Conservation (phyloP, 1,140 invertebrate genomes). For the Drosophila ambigua region DNA sequence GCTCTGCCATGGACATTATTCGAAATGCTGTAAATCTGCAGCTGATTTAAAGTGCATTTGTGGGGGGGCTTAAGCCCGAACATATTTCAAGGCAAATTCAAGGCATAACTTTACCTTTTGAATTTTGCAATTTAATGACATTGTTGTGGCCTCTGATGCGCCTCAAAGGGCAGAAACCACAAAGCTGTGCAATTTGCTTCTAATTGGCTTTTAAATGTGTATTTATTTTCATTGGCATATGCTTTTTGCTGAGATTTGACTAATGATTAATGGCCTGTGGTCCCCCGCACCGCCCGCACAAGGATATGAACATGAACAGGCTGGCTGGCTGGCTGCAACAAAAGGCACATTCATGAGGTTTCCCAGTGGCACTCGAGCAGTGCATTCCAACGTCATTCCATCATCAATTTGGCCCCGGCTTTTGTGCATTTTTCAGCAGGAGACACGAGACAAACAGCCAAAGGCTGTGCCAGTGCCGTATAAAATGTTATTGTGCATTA, state of each 20-base stretch:
- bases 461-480: slow-evolving; percentile 38
- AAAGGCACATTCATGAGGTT: slow-evolving; percentile 39
- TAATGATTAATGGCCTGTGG: slow-evolving; percentile 59
- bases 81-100: slow-evolving; percentile 1
- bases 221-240: slow-evolving; percentile 25
- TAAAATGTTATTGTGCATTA: slow-evolving; percentile 76
- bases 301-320: not conserved
- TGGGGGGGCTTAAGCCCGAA: slow-evolving; percentile 17
- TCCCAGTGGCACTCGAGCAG: slow-evolving; percentile 37
- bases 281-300: not conserved
- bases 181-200: slow-evolving; percentile 37
- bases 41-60: slow-evolving; percentile 23
- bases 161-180: slow-evolving; percentile 47
- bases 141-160: slow-evolving; percentile 49
- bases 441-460: slow-evolving; percentile 28
- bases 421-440: slow-evolving; percentile 58
- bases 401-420: slow-evolving; percentile 60
- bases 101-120: slow-evolving; percentile 16
- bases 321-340: not conserved
- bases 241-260: slow-evolving; percentile 42
- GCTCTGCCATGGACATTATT: not conserved
- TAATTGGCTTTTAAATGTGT: slow-evolving; percentile 67
- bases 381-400: slow-evolving; percentile 59
- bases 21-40: not conserved
- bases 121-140: slow-evolving; percentile 40